A percentile compares a stretch with the other conserved stretches of the same genome.
These are phyloP conservation scores for Liparis tanakae DNA, from an alignment of 2,797 vertebrate species.

Conservation along the genomic window DNA sequence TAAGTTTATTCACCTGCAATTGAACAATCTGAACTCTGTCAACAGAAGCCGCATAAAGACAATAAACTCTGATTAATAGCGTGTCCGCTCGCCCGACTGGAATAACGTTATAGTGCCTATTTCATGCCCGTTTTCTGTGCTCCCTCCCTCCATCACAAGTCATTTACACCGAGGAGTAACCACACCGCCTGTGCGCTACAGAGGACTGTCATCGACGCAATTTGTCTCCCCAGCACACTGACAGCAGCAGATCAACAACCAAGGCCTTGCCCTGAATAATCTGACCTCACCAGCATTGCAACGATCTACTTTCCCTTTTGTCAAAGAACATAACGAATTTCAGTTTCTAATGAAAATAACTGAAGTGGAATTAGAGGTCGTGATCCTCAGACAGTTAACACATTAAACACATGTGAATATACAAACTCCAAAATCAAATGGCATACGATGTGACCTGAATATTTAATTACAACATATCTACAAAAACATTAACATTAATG, in stretches of 20 bases:
- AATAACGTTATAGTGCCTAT: not conserved
- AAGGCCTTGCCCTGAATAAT: constrained; percentile 5
- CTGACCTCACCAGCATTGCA: not conserved
- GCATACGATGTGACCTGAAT: not conserved
- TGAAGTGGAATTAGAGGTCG: not conserved
- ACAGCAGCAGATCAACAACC: constrained; percentile 48
- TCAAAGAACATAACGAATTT: not conserved
- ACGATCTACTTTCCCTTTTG: not conserved
- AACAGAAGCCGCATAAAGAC: not conserved
- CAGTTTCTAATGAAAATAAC: not conserved
- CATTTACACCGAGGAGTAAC: constrained; percentile 58
- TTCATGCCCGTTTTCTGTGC: not conserved
- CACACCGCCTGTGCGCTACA: constrained; percentile 39
- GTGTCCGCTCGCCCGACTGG: not conserved
- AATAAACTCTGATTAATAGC: not conserved
- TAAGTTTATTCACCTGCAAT: not conserved
- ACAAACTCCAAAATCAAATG: not conserved
- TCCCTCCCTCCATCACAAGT: constrained; percentile 46
- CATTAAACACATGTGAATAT: not conserved
- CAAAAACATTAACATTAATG: not conserved
- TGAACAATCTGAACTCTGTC: not conserved
- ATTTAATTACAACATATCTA: not conserved
- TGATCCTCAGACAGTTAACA: not conserved
- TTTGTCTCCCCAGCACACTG: constrained; percentile 54
- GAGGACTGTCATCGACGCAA: constrained; percentile 59